Base-by-base conservation (phyloP, 2,113 vertebrate species). In the Cyanocitta stelleri region DNA sequence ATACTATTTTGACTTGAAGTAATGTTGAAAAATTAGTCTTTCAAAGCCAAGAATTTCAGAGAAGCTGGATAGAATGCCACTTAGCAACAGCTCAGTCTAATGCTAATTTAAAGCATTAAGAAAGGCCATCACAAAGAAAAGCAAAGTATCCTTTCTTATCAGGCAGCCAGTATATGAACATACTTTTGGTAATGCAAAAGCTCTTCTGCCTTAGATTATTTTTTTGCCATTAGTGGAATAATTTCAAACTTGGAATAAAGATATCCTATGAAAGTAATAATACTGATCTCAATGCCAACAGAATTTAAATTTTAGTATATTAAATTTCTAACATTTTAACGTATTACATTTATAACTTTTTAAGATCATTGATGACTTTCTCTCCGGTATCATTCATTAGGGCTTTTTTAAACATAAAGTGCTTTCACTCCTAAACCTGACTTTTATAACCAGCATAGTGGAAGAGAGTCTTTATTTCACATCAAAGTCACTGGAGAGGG, bases 1-100 rank as follows among this genome's bases (percentile, higher is more conserved):
- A 51, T 89, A 44, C 27, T 73, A 29, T 91, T 92, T 92, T 89
- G 66, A 72, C 69, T 59, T 68, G 33, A 72, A 88, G 22, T 80
- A 69, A 54, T 68, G 24, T 73, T 87, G 41, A 91, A 95, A 94
- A 92, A 75, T 56, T 56, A 76, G 29, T 89, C 46, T 87, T 85
- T 96, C 84, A 92, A 91, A 91, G 77, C 29, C 23, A 89, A 22
- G 29, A 75, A 61, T 87, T 96, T 95, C 69, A 89, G 81, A 81
- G 81, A 52, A 73, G n/a, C 26, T 66, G 62, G 13, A 23, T 85
- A 72, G 62, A 79, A 71, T 86, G 30, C 51, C 46, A 33, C 58
- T 88, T 90, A 55, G 18, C 35, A 33, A 32, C 37, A 46, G 32
- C 54, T 91, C 74, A 58, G 46, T 76, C 69, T 83, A 76, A 56